Conservation (phyloP, 2,888 invertebrate genomes). For the Caenorhabditis japonica region DNA sequence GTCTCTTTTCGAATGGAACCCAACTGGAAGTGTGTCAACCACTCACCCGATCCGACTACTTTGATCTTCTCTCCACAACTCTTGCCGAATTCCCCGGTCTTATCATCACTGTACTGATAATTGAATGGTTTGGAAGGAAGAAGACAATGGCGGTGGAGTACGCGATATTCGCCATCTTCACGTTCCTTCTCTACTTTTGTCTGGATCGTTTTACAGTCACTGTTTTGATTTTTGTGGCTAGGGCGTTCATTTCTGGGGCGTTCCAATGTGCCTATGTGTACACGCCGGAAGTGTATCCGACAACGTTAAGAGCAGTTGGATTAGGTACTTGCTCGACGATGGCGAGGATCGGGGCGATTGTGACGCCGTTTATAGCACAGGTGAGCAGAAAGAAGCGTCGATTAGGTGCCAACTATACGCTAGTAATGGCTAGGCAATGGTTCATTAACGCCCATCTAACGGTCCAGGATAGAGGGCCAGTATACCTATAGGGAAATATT, state of each 20-base stretch:
- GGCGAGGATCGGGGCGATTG: conserved; percentile 91
- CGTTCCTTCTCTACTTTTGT: conserved; percentile 84
- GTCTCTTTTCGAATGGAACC: conserved; percentile 63
- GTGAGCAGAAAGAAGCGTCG: too few species aligned
- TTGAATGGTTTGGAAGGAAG: conserved; percentile 90
- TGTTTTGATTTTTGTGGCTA: conserved; percentile 87
- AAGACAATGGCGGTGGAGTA: conserved; percentile 95
- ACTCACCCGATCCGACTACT: conserved; percentile 88
- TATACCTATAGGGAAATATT: neutral
- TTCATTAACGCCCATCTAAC: too few species aligned
- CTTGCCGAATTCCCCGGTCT: conserved; percentile 92
- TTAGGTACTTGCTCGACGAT: conserved; percentile 93
- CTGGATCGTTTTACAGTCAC: conserved; percentile 81
- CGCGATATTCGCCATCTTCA: conserved; percentile 85
- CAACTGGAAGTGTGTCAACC: conserved; percentile 79
- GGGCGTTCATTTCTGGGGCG: conserved; percentile 92
- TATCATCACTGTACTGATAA: conserved; percentile 89
- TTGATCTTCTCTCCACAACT: conserved; percentile 92
- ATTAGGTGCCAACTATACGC: too few species aligned
- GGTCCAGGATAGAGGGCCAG: too few species aligned
- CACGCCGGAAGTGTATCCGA: conserved; percentile 92
- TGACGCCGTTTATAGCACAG: conserved; percentile 94
- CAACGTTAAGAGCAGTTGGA: conserved; percentile 88
- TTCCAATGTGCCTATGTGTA: conserved; percentile 96
- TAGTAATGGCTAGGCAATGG: too few species aligned